Evolutionary conservation across 1,140 invertebrate genomes (phyloP), one percentile per base, ranked within the genome.

Genomic region (Apis mellifera): DNA sequence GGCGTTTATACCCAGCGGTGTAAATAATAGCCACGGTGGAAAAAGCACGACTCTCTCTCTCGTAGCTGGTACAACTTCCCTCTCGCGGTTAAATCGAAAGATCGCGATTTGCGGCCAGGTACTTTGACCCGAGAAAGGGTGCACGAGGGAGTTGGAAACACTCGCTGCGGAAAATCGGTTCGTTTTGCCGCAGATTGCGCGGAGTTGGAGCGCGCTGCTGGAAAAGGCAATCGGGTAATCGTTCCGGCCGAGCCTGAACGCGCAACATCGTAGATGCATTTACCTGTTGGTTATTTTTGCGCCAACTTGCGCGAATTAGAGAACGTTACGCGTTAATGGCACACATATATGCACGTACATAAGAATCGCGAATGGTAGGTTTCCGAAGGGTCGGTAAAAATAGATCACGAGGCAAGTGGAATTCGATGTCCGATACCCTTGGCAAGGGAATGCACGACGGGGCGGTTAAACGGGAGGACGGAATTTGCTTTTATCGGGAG

Each of bases 401-500:
- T 76, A 75, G 54, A 59, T 54, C 23, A 75, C 5, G 42, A 75
- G 54, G 54, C 54, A 59, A 81, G 62, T 81, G 79, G 79, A 75
- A 81, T 81, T 81, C 79, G 72, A 76, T 81, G 79, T 81, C 65
- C 62, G 62, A 75, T 76, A 48, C 9, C 8, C 15, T 8, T 42
- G 15, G 15, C 9, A 23, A 50, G 50, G 15, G 21, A 71, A 59
- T 50, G 55, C 17, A 4, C 12, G n/a, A n/a, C 17, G 68, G 23
- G 26, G 50, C 23, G 55, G 54, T 50, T 55, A 55, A 62, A 69
- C 79, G 48, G 42, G 62, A 73, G 54, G 62, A 73, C 64, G 78
- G 78, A 80, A 76, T 82, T 76, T 64, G 62, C 54, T 32, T 76
- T 76, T 82, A 82, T 82, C 79, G 79, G 13, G 15, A 60, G 42